phyloP scores from a whole-genome alignment of 2,797 vertebrate genomes.

The Girardinus metallicus region DNA sequence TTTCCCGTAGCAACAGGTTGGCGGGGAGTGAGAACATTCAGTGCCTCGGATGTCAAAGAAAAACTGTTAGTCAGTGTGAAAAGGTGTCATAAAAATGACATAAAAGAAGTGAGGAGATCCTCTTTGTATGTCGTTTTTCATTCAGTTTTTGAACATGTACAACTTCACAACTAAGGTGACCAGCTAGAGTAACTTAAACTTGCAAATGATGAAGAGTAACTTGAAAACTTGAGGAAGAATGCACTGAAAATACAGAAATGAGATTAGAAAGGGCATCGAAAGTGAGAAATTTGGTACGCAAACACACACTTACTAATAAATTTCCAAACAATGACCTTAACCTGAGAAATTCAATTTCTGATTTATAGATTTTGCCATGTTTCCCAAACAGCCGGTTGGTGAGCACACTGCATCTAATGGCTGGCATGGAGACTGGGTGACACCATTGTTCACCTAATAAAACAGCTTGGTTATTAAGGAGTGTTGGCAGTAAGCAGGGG shows the following conservation, averaged over 20 bases:
- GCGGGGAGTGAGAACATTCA: slow-evolving; percentile 44
- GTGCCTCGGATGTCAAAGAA: slow-evolving; percentile 54
- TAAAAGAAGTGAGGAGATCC: not conserved
- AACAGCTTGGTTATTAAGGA: slow-evolving; percentile 16
- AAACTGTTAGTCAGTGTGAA: slow-evolving; percentile 5
- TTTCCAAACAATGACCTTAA: not conserved
- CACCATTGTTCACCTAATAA: not conserved
- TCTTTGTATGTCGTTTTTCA: not conserved
- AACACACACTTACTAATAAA: not conserved
- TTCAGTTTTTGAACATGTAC: not conserved
- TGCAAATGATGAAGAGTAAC: not conserved
- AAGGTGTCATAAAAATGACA: not conserved
- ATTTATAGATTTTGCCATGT: not conserved
- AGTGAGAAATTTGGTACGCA: not conserved
- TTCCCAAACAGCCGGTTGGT: not conserved
- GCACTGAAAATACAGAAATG: not conserved
- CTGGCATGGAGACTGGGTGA: not conserved
- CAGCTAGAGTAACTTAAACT: not conserved
- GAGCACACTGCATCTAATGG: not conserved
- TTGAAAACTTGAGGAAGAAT: not conserved
- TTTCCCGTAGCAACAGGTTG: slow-evolving; percentile 73
- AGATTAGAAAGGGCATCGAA: not conserved
- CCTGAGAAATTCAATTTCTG: not conserved
- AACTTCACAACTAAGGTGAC: not conserved
- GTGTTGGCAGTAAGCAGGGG: not conserved